phyloP scores from a whole-genome alignment of 2,888 invertebrate species.

The Amblyjoppa fuscipennis region DNA sequence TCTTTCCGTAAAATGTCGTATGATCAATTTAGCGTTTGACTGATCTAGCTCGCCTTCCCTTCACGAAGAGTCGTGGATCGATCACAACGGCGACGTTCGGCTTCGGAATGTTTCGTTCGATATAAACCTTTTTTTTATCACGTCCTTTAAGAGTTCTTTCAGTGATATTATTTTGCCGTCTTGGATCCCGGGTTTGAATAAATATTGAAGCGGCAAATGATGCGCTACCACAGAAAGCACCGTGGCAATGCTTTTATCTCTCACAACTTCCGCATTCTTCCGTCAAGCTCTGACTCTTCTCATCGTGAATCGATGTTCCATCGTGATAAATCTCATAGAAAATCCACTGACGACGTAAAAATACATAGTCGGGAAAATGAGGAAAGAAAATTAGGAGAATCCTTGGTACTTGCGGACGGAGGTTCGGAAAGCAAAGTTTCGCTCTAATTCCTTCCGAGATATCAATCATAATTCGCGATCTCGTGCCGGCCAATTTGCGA shows the following conservation, averaged over 20 bases:
- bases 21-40: not conserved
- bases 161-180: conserved; percentile 26
- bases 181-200: conserved; percentile 45
- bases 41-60: not conserved
- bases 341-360: conserved; percentile 14
- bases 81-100: not conserved
- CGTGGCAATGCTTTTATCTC: not conserved
- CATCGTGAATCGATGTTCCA: not conserved
- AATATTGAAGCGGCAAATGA: conserved; percentile 45
- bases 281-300: not conserved
- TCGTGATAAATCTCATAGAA: conserved; percentile 21
- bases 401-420: conserved; percentile 45
- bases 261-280: conserved; percentile 14
- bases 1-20: not conserved
- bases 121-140: not conserved
- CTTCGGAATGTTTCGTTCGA: not conserved
- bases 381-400: conserved; percentile 65
- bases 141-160: not conserved
- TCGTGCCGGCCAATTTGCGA: conserved; percentile 71
- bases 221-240: conserved; percentile 7
- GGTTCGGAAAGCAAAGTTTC: conserved; percentile 62
- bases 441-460: conserved; percentile 70
- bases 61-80: not conserved
- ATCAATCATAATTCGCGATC: conserved; percentile 72
- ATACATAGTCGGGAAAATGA: conserved; percentile 1